Evolutionary conservation across 2,888 invertebrate genomes (phyloP).

Genomic region (Rotaria magnacalcarata): DNA sequence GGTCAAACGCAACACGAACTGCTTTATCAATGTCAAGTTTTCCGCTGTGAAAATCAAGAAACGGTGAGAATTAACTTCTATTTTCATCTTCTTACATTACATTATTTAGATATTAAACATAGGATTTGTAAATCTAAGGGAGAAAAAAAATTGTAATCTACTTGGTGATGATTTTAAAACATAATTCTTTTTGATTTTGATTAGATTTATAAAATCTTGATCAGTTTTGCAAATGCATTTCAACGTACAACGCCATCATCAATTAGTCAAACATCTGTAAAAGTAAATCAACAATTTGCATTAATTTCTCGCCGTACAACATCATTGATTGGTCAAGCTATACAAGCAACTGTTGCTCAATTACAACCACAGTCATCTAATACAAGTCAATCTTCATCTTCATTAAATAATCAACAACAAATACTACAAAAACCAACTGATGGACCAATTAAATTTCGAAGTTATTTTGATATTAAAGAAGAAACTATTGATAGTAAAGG

Average conservation of each 20-base stretch:
- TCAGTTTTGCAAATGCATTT: conserved; percentile 33
- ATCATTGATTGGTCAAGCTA: background rate
- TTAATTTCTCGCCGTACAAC: background rate
- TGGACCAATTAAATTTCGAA: conserved; percentile 33
- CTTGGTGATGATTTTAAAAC: background rate
- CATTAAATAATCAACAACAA: conserved; percentile 2
- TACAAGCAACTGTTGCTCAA: background rate
- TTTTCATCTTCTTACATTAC: background rate
- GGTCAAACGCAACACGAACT: conserved; percentile 58
- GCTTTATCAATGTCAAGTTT: conserved; percentile 92
- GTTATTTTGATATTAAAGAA: conserved; percentile 43
- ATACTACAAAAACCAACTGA: background rate
- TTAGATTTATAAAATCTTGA: conserved; percentile 28
- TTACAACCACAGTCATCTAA: background rate
- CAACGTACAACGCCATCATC: background rate
- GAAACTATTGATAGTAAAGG: conserved; percentile 35
- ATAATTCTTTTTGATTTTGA: background rate
- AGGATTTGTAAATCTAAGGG: background rate
- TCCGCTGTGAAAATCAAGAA: conserved; percentile 86
- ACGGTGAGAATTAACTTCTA: conserved; percentile 60
- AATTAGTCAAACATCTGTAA: background rate
- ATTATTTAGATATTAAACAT: background rate
- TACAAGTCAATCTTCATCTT: background rate
- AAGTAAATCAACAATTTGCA: background rate
- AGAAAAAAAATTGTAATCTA: background rate